These are phyloP conservation scores for Anabacerthia variegaticeps DNA, from an alignment of 2,797 vertebrate species.

Conservation along the genomic window DNA sequence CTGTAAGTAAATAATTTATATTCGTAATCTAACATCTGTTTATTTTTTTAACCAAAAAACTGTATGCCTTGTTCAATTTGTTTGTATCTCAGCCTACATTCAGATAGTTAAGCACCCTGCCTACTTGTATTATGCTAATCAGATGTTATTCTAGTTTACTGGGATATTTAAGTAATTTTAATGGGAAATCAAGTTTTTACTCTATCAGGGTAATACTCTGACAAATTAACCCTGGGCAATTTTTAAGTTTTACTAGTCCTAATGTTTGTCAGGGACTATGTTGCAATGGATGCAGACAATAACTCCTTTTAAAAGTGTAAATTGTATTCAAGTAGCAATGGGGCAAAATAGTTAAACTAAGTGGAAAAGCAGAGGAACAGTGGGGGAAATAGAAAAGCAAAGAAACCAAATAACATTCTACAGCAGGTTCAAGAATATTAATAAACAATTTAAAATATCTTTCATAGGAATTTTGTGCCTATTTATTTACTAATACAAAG, in stretches of 20 bases:
- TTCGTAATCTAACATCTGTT: neutral
- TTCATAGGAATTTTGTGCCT: neutral
- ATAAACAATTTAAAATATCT: neutral
- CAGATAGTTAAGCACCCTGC: neutral
- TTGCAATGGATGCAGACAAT: neutral
- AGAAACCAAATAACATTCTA: neutral
- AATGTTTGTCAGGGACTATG: neutral
- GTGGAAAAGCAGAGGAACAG: neutral
- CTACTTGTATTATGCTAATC: neutral
- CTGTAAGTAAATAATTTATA: neutral
- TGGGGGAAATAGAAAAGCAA: neutral
- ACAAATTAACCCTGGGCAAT: neutral
- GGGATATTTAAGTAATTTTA: neutral
- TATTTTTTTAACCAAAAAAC: neutral
- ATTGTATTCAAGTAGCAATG: neutral
- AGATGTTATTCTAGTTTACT: neutral
- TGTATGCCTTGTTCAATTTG: neutral
- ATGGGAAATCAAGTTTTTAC: neutral
- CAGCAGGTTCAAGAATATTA: neutral
- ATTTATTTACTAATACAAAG: neutral
- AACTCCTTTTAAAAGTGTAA: neutral
- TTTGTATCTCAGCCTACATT: neutral
- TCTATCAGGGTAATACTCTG: neutral
- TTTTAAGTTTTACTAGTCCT: neutral
- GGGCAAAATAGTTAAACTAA: neutral